Evolutionary conservation across 2,888 invertebrate genomes (phyloP).

Genomic region (Aphodius granarius): DNA sequence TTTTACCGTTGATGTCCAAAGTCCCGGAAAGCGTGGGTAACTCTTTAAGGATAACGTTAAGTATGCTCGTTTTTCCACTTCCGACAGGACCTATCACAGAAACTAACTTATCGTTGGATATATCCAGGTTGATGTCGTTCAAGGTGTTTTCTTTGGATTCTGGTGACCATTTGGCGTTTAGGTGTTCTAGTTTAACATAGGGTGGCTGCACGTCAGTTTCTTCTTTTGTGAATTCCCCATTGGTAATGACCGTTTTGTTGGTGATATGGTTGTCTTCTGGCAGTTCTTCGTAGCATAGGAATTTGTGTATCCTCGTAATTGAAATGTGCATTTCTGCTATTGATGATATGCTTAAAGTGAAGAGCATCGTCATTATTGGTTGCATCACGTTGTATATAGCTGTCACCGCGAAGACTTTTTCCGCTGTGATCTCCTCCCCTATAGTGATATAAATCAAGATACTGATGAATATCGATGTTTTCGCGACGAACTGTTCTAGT

Average conservation of each 20-base stretch:
- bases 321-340: conserved; percentile 80
- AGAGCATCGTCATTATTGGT: conserved; percentile 87
- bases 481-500: conserved; percentile 85
- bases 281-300: conserved; percentile 57
- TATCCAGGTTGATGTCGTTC: conserved; percentile 52
- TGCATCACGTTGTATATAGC: conserved; percentile 88
- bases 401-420: conserved; percentile 86
- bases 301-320: conserved; percentile 68
- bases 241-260: background rate
- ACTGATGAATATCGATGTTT: conserved; percentile 84
- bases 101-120: conserved; percentile 47
- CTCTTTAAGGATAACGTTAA: conserved; percentile 55
- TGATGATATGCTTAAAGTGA: conserved; percentile 83
- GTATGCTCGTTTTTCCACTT: conserved; percentile 63
- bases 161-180: conserved; percentile 69
- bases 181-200: conserved; percentile 63
- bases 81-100: conserved; percentile 72
- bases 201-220: conserved; percentile 26
- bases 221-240: background rate
- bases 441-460: conserved; percentile 75
- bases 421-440: conserved; percentile 75
- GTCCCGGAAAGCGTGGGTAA: conserved; percentile 52
- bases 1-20: conserved; percentile 55
- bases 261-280: conserved; percentile 31
- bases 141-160: conserved; percentile 50